Base-by-base conservation (phyloP, 2,888 invertebrate species). In the Dione vanillae region DNA sequence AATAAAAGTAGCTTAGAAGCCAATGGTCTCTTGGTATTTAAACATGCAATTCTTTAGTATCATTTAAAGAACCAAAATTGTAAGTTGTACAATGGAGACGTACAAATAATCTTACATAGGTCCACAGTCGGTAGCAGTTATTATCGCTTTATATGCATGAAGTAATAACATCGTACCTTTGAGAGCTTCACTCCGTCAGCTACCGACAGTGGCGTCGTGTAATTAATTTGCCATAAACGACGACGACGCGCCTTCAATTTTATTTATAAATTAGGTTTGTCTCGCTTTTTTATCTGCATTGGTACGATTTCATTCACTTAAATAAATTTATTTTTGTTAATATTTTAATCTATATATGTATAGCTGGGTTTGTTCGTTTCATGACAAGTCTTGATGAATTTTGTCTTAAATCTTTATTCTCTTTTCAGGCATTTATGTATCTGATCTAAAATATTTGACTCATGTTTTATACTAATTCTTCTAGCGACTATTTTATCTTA, bases 141-240 rank as follows among this genome's bases (percentile, higher is more conserved):
- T 87, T 85, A 87, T 88, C 87, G 85, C 85, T 87, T 88, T 87
- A 87, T 87, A 87, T 86, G 87, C 88, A 87, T 87, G 85, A 84
- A 86, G 87, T 83, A 86, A 87, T 89, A 89, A 88, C 83, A 82
- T 79, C 78, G 72, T 75, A 75, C 76, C 77, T 82, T 80, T 82
- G 81, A 80, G 78, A 80, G 79, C 78, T 79, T 75, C 76, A 70
- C 64, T 64, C 47, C 64, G 64, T 49, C 64, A 49, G 64, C 49
- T 49, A 64, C 64, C 47, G 64, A 76, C 76, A 35, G 51, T 67
- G 69, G 67, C 74, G 69, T 81, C 75, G 78, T 80, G 80, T 85
- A 86, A 89, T 90, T 89, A 87, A 88, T 87, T 87, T 83, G 83
- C 83, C 82, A 82, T 87, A 83, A 85, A 85, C 83, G 82, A 82